Evolutionary conservation across 1,140 invertebrate species (phyloP), one percentile per base, ranked within the genome.

Genomic region (Myzus persicae): DNA sequence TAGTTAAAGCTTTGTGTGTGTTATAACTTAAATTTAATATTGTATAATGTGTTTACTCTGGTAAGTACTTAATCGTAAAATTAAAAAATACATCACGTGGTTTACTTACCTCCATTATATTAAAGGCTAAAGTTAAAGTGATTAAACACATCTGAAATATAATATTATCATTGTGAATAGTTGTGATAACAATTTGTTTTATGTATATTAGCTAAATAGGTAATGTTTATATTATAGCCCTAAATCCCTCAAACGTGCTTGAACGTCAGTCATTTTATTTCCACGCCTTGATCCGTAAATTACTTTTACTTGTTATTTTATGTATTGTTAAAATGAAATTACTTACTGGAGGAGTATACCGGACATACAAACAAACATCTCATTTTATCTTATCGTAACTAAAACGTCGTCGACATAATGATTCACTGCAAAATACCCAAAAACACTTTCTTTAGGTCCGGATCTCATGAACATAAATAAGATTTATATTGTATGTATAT

Each of bases 301-400:
- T 26, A 40, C 38, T 42, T 84, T 40, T 22, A 48, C 84, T 44
- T n/a, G 24, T 42, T 42, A 88, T 88, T 48, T 48, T 48, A 36
- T 48, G n/a, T n/a, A 48, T 88, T 36, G 85, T 88, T 36, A n/a
- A 36, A 48, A 88, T 42, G 44, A 42, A 88, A 88, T 88, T 46
- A 48, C 31, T 48, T 46, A 76, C 59, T 36, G n/a, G 18, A 48
- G 85, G n/a, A 88, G 85, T 88, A 76, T 88, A 88, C 44, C 85
- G 87, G 87, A 89, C 87, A 51, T 22, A 51, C 31, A 1, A 88
- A 48, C 18, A 18, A 36, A 88, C 85, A 48, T 88, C 20, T 48
- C n/a, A 46, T 88, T 88, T 88, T 89, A 89, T 89, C 87, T 51
- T 89, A 51, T 89, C 87, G 40, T n/a, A 42, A 44, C 84, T 85